phyloP scores from a whole-genome alignment of 2,113 vertebrate species.

The Serinus canaria region DNA sequence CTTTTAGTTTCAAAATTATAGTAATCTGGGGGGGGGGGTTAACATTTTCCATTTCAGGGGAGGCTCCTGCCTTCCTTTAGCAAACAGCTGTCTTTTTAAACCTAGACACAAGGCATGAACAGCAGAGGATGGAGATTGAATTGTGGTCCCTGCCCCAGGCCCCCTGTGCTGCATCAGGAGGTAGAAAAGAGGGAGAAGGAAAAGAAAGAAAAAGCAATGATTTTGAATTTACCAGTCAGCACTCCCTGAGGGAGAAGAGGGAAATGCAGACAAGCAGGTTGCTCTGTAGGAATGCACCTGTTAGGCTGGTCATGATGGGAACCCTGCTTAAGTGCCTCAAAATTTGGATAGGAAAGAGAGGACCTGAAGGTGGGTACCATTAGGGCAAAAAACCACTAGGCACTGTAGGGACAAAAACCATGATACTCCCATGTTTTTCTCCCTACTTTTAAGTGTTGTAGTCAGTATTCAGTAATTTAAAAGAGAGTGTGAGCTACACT shows the following conservation, averaged over 20 bases:
- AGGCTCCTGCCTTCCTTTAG: too few species aligned
- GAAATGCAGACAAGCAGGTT: neutral
- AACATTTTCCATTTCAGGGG: too few species aligned
- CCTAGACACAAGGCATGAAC: neutral
- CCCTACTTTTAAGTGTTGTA: neutral
- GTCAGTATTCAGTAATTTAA: neutral
- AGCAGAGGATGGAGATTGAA: neutral
- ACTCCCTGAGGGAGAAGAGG: neutral
- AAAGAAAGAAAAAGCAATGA: neutral
- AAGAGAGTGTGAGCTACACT: neutral
- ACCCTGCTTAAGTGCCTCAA: neutral
- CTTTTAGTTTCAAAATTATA: too few species aligned
- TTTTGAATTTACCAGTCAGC: neutral
- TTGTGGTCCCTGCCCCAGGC: neutral
- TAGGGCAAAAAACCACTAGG: neutral
- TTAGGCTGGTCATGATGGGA: fast-evolving
- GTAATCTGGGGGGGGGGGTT: too few species aligned
- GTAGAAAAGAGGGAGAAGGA: neutral
- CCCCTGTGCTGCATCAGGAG: neutral
- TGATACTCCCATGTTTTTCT: neutral
- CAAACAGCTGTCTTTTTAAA: too few species aligned
- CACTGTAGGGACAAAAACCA: neutral
- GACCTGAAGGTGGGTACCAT: neutral
- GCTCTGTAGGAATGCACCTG: neutral
- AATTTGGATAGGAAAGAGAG: neutral